phyloP scores from a whole-genome alignment of 2,888 invertebrate genomes.

The Dorcus hopei region DNA sequence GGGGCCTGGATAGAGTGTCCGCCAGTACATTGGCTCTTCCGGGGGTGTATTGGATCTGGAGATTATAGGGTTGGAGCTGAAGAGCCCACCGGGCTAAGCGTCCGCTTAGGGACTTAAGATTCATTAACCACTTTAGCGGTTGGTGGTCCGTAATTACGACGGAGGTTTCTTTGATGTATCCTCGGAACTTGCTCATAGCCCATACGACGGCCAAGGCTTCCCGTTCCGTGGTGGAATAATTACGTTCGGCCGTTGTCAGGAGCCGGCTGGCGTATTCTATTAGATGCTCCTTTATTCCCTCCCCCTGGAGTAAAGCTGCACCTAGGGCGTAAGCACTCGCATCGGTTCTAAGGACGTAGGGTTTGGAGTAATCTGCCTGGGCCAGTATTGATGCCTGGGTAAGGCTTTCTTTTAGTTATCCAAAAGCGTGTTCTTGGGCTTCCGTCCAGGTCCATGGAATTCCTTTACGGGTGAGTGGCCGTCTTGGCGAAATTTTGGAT shows the following conservation, averaged over 20 bases:
- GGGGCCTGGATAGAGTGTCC: constrained; percentile 16
- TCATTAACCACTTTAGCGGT: too few species aligned
- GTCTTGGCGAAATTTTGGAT: constrained; percentile 21
- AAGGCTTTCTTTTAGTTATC: constrained; percentile 22
- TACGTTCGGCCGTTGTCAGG: constrained; percentile 27
- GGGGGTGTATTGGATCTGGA: constrained; percentile 30
- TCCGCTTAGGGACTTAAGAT: constrained; percentile 41
- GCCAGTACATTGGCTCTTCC: constrained; percentile 16
- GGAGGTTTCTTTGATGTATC: constrained; percentile 41
- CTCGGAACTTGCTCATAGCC: too few species aligned
- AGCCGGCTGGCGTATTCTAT: constrained; percentile 34
- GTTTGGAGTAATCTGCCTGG: constrained; percentile 23
- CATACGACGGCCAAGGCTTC: constrained; percentile 31
- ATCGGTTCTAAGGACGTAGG: constrained; percentile 31
- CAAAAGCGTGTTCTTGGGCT: too few species aligned
- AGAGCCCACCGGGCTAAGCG: constrained; percentile 47
- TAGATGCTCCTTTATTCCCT: constrained; percentile 22
- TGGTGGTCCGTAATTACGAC: constrained; percentile 49
- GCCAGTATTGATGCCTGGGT: constrained; percentile 26
- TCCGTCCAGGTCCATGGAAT: too few species aligned
- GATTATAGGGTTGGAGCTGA: constrained; percentile 38
- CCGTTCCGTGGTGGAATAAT: constrained; percentile 29
- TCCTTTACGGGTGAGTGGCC: too few species aligned
- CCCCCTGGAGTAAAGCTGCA: constrained; percentile 26
- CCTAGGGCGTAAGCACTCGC: constrained; percentile 28